phyloP scores from a whole-genome alignment of 2,797 vertebrate species.

The Melopsittacus undulatus region DNA sequence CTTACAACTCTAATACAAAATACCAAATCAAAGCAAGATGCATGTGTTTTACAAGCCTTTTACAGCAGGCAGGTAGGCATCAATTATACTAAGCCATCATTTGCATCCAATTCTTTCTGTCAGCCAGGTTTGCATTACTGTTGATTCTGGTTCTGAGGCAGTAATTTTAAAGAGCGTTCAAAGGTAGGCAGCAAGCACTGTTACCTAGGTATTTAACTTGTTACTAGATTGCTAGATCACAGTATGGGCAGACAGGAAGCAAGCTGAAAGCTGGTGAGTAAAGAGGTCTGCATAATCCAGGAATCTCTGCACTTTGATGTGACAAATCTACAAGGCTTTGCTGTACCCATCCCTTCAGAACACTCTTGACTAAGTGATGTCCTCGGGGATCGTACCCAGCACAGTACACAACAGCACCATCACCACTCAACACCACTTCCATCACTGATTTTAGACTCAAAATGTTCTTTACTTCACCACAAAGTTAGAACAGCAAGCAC shows the following conservation, averaged over 20 bases:
- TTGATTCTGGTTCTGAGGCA: neutral
- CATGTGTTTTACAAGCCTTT: neutral
- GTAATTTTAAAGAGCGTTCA: neutral
- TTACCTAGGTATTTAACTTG: neutral
- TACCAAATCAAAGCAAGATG: neutral
- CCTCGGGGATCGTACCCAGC: rapidly evolving
- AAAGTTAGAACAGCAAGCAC: neutral
- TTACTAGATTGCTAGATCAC: neutral
- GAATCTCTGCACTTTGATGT: neutral
- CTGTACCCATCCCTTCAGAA: neutral
- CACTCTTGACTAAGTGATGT: neutral
- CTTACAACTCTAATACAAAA: neutral
- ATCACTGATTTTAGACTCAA: neutral
- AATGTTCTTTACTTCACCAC: neutral
- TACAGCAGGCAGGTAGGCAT: neutral
- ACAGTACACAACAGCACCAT: neutral
- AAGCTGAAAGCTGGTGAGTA: neutral
- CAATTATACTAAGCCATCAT: neutral
- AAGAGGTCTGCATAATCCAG: rapidly evolving
- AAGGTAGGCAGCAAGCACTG: neutral
- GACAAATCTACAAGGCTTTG: rapidly evolving
- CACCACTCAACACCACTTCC: neutral
- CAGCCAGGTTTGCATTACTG: neutral
- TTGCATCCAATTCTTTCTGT: neutral
- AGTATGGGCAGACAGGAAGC: neutral